A percentile compares a stretch with the other conserved stretches of the same genome.
Evolutionary conservation across 2,797 vertebrate genomes (phyloP).

Genomic region (Oreochromis grahami): DNA sequence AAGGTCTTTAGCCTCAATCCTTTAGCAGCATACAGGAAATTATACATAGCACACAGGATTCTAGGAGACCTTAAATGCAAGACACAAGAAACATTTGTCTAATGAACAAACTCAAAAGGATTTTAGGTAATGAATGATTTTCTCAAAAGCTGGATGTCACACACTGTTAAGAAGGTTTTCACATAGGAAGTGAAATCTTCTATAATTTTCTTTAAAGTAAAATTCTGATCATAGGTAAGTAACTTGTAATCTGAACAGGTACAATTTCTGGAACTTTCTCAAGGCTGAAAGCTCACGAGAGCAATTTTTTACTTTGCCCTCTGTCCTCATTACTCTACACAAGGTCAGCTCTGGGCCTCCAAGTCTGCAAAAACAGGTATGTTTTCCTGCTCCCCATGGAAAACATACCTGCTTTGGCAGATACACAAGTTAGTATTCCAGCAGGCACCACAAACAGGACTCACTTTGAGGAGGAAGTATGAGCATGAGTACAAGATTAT

Average conservation of each 20-base stretch:
- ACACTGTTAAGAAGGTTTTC: background rate
- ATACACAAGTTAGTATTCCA: background rate
- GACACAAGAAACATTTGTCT: background rate
- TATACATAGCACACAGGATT: background rate
- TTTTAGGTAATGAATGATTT: background rate
- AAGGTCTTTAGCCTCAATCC: background rate
- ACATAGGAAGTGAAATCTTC: background rate
- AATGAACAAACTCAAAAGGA: background rate
- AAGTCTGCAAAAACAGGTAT: background rate
- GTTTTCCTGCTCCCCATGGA: background rate
- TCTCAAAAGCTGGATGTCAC: background rate
- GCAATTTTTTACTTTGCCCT: background rate
- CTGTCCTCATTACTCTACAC: background rate
- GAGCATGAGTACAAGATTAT: background rate
- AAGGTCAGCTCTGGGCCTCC: background rate
- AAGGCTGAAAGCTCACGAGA: background rate
- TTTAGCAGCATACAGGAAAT: background rate
- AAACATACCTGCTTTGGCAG: background rate
- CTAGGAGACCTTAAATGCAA: background rate
- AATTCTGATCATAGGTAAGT: background rate
- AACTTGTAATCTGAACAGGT: background rate
- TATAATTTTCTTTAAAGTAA: background rate
- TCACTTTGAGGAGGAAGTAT: background rate
- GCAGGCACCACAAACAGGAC: background rate
- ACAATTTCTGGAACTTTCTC: background rate